Conservation (phyloP, 2,113 vertebrate species). For the Heteronetta atricapilla region DNA sequence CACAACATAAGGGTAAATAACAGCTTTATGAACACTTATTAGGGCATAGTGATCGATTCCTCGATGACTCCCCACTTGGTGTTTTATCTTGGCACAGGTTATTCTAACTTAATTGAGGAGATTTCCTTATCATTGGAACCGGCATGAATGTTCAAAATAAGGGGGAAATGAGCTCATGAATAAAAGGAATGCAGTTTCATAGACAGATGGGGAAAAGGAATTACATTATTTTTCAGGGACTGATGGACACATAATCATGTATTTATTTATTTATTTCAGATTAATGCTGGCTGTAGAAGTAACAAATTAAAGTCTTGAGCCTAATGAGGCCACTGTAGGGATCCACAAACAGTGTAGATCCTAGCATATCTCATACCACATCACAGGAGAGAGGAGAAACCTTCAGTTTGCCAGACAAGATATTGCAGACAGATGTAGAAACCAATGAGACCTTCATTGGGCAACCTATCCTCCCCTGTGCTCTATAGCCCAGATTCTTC, state of each 20-base stretch:
- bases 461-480: neutral
- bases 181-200: neutral
- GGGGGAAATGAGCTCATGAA: neutral
- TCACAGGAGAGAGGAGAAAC: neutral
- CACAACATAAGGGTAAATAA: neutral
- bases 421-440: neutral
- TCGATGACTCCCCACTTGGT: neutral
- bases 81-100: neutral
- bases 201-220: neutral
- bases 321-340: neutral
- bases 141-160: neutral
- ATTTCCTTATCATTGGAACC: neutral
- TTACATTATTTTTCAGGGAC: neutral
- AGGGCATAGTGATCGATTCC: neutral
- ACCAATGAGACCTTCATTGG: neutral
- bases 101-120: neutral
- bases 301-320: neutral
- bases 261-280: neutral
- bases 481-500: neutral
- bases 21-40: neutral
- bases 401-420: neutral
- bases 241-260: neutral
- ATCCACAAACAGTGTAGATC: neutral
- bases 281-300: neutral
- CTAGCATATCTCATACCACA: fast-evolving